A percentile compares a stretch with the other conserved stretches of the same genome.
Evolutionary conservation across 37 sponge, comb jelly and placozoan species (phyloP).

Genomic region (Cliona cf. orientalis): DNA sequence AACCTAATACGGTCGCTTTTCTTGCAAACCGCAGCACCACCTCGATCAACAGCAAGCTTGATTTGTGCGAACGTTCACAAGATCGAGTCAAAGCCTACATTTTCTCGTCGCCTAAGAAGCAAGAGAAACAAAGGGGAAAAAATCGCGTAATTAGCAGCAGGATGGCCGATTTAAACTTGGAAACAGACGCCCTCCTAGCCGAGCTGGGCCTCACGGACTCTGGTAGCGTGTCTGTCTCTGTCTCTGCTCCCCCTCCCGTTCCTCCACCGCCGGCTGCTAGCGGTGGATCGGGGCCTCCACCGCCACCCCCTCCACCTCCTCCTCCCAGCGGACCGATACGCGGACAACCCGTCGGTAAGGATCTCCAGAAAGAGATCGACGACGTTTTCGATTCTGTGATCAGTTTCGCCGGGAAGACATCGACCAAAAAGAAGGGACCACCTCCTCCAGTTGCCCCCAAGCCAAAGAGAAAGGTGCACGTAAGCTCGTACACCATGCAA

Average conservation of each 20-base stretch:
- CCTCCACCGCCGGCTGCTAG: constrained; percentile 41
- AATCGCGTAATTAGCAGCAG: neutral
- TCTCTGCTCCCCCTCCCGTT: constrained; percentile 22
- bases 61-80: too few species aligned
- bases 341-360: neutral
- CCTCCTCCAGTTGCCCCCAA: constrained; percentile 76
- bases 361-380: constrained; percentile 57
- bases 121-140: too few species aligned
- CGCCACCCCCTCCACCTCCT: constrained; percentile 58
- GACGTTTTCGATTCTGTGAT: constrained; percentile 74
- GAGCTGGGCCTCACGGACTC: constrained; percentile 60
- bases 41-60: too few species aligned
- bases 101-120: too few species aligned
- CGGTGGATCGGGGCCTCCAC: constrained; percentile 25
- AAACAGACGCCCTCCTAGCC: constrained; percentile 72
- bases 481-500: constrained; percentile 75
- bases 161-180: constrained; percentile 43
- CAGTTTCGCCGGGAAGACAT: constrained; percentile 64
- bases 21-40: too few species aligned
- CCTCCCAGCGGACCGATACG: neutral
- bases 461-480: constrained; percentile 75
- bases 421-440: constrained; percentile 26
- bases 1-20: too few species aligned
- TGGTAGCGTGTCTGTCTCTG: constrained; percentile 24
- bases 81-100: too few species aligned